These are phyloP conservation scores for Protula sp. DNA, from an alignment of 2,888 invertebrate species.

Conservation along the genomic window DNA sequence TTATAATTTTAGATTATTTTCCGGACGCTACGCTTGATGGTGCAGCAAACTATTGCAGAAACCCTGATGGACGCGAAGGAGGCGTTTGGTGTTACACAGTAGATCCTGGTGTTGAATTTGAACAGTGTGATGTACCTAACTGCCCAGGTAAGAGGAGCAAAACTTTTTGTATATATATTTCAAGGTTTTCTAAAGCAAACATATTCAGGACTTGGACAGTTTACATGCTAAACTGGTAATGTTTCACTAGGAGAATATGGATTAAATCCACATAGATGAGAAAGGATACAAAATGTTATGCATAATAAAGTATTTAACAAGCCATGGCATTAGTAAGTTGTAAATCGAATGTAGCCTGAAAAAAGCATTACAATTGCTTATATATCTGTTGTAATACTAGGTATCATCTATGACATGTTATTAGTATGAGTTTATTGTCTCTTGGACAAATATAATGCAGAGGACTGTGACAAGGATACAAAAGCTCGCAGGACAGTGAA, in stretches of 20 bases:
- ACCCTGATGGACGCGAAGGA: constrained; percentile 4
- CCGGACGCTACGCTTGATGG: background rate
- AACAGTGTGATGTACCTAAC: constrained; percentile 4
- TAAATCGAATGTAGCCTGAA: too few relatives aligned
- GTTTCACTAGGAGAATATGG: too few relatives aligned
- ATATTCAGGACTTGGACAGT: too few relatives aligned
- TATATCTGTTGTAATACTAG: too few relatives aligned
- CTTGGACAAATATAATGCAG: background rate
- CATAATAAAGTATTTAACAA: background rate
- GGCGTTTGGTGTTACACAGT: constrained; percentile 11
- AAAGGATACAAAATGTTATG: too few relatives aligned
- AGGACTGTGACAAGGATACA: background rate
- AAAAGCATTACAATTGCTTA: too few relatives aligned
- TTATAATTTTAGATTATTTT: background rate
- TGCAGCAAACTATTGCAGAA: constrained; percentile 8
- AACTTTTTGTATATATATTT: too few relatives aligned
- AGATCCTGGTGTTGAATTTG: constrained; percentile 5
- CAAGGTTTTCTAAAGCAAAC: too few relatives aligned
- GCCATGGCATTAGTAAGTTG: too few relatives aligned
- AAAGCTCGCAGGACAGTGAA: background rate
- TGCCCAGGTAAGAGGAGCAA: constrained; percentile 6
- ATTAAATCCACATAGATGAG: too few relatives aligned
- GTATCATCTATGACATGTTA: too few relatives aligned
- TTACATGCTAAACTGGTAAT: too few relatives aligned
- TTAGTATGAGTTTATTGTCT: background rate